Evolutionary conservation across 2,888 invertebrate species (phyloP).

Genomic region (Limnephilus auricula): DNA sequence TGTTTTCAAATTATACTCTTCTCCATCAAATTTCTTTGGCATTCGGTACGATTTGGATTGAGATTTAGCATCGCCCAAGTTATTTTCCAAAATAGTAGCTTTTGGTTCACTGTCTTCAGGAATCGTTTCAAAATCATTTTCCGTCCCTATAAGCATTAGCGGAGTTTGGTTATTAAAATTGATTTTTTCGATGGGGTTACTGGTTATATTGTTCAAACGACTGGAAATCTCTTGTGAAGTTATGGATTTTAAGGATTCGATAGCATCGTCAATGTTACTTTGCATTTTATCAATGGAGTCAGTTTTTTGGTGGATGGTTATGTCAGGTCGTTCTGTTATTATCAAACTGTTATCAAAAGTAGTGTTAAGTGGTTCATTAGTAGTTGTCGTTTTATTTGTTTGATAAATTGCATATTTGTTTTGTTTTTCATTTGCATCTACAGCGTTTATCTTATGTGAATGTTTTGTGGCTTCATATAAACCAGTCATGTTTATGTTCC

Average conservation of each 20-base stretch:
- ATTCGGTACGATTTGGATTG: not conserved
- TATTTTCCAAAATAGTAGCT: not conserved
- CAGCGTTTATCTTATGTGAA: not conserved
- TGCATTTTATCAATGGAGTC: not conserved
- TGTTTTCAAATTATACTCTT: not conserved
- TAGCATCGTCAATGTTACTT: constrained; percentile 16
- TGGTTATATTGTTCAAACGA: not conserved
- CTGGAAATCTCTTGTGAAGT: not conserved
- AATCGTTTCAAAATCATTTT: not conserved
- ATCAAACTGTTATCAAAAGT: not conserved
- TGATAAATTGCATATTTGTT: not conserved
- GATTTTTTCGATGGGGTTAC: not conserved
- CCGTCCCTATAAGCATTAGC: not conserved
- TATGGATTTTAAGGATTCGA: constrained; percentile 45
- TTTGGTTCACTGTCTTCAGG: not conserved
- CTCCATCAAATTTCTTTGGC: constrained; percentile 7
- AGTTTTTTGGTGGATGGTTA: not conserved
- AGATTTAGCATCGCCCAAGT: not conserved
- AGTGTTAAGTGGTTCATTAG: not conserved
- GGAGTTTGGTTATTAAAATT: not conserved
- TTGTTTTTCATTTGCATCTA: not conserved
- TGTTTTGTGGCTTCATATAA: not conserved
- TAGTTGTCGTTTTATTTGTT: not conserved
- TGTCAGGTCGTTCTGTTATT: not conserved
- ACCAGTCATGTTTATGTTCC: not conserved